Percentiles rank a stretch among this genome's conserved stretches.
phyloP scores from a whole-genome alignment of 2,888 invertebrate genomes.

The Gnatocerus cornutus region DNA sequence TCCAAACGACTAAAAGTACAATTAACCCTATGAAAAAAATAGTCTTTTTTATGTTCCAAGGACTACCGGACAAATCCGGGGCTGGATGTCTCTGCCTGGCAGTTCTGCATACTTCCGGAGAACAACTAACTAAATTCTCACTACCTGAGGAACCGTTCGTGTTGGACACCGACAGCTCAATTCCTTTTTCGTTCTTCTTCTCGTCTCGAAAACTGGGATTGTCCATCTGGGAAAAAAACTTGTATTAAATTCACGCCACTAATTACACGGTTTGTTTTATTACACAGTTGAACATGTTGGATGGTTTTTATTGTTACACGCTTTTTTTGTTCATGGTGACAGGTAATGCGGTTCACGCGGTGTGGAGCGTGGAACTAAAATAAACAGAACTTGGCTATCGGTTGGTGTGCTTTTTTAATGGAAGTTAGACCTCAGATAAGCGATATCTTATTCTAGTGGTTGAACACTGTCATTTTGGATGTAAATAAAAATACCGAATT shows the following conservation, averaged over 20 bases:
- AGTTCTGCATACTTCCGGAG: slow-evolving; percentile 67
- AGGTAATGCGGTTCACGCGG: slow-evolving; percentile 25
- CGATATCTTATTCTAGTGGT: slow-evolving; percentile 36
- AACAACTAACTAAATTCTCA: slow-evolving; percentile 58
- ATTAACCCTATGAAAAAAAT: slow-evolving; percentile 71
- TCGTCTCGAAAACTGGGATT: slow-evolving; percentile 66
- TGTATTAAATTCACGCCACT: neutral
- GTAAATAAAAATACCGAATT: slow-evolving; percentile 28
- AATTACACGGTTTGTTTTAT: neutral
- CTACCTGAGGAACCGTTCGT: slow-evolving; percentile 55
- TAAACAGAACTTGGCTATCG: slow-evolving; percentile 35
- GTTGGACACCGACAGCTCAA: slow-evolving; percentile 51
- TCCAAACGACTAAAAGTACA: slow-evolving; percentile 71
- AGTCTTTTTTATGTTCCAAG: slow-evolving; percentile 73
- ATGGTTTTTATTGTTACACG: slow-evolving; percentile 3
- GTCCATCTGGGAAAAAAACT: slow-evolving; percentile 71
- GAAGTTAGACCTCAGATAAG: slow-evolving; percentile 47
- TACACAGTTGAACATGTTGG: slow-evolving; percentile 33
- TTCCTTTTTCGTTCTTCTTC: slow-evolving; percentile 65
- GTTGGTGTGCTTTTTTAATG: slow-evolving; percentile 34
- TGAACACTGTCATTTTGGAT: slow-evolving; percentile 19
- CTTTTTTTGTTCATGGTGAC: slow-evolving; percentile 12
- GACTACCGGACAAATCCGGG: slow-evolving; percentile 70
- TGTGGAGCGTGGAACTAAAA: slow-evolving; percentile 30
- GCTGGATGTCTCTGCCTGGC: slow-evolving; percentile 65